Evolutionary conservation across 2,113 vertebrate species (phyloP), one percentile per base, ranked within the genome.

Genomic region (Galemys pyrenaicus): DNA sequence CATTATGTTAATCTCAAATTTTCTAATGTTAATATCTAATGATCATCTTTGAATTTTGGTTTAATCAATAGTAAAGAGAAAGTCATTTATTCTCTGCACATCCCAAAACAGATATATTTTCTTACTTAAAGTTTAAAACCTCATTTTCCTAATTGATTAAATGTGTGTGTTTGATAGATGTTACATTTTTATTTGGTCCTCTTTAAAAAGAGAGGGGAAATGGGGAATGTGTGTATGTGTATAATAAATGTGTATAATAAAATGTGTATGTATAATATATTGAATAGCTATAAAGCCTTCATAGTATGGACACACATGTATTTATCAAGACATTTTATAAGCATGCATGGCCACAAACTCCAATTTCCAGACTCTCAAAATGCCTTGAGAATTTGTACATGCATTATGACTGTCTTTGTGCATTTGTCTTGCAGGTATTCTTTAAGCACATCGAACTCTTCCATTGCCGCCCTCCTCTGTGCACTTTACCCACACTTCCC

Each of bases 401-500:
- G 5, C 6, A 13, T 39, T 2, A 37, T 1, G 0, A 35, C 15
- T 80, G 3, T 37, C 28, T 49, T 4, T 20, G 2, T 68, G 37
- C 67, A 16, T 91, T 92, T 93, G 91, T 64, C 2, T 94, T 84
- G 4, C 97, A 99, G 99, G 87, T 99, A 99, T 77, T 99, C 99
- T 2, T 96, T 99, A 92, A 99, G 99, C 97, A 99, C 99, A 5
- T 99, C 99, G 4, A 99, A 99, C 96, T 99, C 99, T 6, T 99
- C 99, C 60, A 99, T 99, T 12, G 99, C 99, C 26, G 99, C 99
- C 68, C 98, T 99, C 10, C 99, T 99, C 26, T 99, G 99, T 87
- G 99, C 99, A 37, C 98, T 99, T 32, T 99, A 99, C 96, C 99
- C 99, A 5, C 99, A 99, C 93, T 99, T 99, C 93, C 99, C 99